Evolutionary conservation across 2,888 invertebrate genomes (phyloP).

Genomic region (Phytoseiulus persimilis): DNA sequence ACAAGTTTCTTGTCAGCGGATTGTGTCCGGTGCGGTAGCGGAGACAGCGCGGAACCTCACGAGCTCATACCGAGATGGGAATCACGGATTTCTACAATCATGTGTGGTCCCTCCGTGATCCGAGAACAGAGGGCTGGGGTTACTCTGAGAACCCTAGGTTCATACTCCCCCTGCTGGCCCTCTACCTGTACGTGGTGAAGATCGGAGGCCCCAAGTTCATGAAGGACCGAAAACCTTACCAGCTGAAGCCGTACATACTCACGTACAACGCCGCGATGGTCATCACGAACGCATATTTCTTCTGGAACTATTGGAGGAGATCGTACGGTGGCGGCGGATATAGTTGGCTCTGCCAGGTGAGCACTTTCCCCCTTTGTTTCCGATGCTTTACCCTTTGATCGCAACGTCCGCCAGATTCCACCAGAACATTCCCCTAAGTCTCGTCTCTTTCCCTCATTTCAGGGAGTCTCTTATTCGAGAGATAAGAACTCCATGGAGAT

Average conservation of each 20-base stretch:
- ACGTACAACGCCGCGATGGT: slow-evolving; percentile 15
- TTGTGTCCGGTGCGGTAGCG: background rate
- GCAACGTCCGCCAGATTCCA: background rate
- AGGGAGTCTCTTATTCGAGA: slow-evolving; percentile 11
- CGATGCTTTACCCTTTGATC: background rate
- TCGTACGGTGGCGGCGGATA: slow-evolving; percentile 24
- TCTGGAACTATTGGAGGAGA: slow-evolving; percentile 19
- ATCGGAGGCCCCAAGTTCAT: background rate
- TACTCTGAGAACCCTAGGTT: background rate
- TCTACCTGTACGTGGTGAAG: slow-evolving; percentile 28
- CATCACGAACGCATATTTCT: background rate
- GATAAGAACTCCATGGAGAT: slow-evolving; percentile 35
- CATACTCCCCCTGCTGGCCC: background rate
- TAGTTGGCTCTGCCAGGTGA: slow-evolving; percentile 14
- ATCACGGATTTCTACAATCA: background rate
- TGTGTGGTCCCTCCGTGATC: slow-evolving; percentile 27
- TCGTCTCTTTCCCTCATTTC: no score
- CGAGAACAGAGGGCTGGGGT: slow-evolving; percentile 25
- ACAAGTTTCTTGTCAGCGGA: background rate
- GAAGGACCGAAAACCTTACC: background rate
- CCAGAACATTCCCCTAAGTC: background rate
- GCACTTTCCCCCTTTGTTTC: background rate
- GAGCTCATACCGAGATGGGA: background rate
- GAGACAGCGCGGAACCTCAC: background rate
- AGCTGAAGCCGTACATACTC: slow-evolving; percentile 15